phyloP scores from a whole-genome alignment of 2,888 invertebrate species.

The Agrochola lota region DNA sequence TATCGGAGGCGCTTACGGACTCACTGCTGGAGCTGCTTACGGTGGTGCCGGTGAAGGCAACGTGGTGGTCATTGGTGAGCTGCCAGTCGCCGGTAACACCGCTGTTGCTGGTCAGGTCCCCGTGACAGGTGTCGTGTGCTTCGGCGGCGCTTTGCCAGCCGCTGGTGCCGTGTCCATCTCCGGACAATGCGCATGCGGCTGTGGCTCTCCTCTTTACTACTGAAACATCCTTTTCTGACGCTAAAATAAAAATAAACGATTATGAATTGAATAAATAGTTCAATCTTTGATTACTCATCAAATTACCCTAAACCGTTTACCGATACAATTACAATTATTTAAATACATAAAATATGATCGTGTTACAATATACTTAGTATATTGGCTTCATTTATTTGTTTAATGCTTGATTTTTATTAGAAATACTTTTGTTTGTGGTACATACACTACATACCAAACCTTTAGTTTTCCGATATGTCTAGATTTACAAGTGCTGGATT shows the following conservation, averaged over 20 bases:
- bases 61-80: slow-evolving; percentile 69
- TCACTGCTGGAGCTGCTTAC: slow-evolving; percentile 21
- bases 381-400: too few species aligned
- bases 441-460: too few species aligned
- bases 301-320: too few species aligned
- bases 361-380: too few species aligned
- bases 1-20: slow-evolving; percentile 3
- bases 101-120: slow-evolving; percentile 65
- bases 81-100: slow-evolving; percentile 54
- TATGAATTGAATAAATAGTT: not conserved
- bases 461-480: too few species aligned
- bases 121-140: slow-evolving; percentile 69
- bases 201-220: slow-evolving; percentile 14
- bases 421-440: too few species aligned
- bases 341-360: too few species aligned
- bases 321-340: too few species aligned
- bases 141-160: slow-evolving; percentile 33
- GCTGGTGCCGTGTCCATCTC: slow-evolving; percentile 51
- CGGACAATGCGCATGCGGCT: slow-evolving; percentile 50
- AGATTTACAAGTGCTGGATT: too few species aligned
- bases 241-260: not conserved
- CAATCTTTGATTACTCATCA: not conserved
- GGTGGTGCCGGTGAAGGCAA: slow-evolving; percentile 70
- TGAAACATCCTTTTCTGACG: not conserved
- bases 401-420: too few species aligned